These are phyloP conservation scores for Zygothrica quintamaculata DNA, from an alignment of 2,888 invertebrate species.

Conservation along the genomic window DNA sequence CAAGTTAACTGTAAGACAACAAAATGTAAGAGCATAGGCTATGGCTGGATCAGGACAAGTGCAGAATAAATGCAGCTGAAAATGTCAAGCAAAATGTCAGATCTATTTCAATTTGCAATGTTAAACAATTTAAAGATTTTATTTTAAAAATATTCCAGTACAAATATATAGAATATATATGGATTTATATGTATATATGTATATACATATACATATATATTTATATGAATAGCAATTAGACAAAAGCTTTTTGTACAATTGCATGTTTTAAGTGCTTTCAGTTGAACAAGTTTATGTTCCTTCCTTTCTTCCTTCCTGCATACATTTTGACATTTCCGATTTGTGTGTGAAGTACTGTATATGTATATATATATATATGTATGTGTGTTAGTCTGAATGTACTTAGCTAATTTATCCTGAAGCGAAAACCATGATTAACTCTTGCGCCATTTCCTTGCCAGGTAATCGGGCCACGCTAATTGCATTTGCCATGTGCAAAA, in stretches of 20 bases:
- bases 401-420: slow-evolving; percentile 58
- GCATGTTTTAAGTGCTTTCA: background rate
- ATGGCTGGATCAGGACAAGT: slow-evolving; percentile 11
- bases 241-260: slow-evolving; percentile 35
- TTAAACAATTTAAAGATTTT: slow-evolving; percentile 14
- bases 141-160: too few species aligned
- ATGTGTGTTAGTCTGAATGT: slow-evolving; percentile 7
- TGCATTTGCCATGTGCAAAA: slow-evolving; percentile 59
- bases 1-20: too few species aligned
- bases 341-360: too few species aligned
- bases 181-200: too few species aligned
- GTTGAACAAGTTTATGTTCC: background rate
- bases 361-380: background rate
- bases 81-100: background rate
- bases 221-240: background rate
- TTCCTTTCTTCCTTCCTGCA: slow-evolving; percentile 1
- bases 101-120: background rate
- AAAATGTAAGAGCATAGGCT: slow-evolving; percentile 2
- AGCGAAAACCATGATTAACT: slow-evolving; percentile 66
- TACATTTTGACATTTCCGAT: slow-evolving; percentile 21
- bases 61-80: slow-evolving; percentile 21
- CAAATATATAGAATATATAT: slow-evolving; percentile 1
- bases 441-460: slow-evolving; percentile 58
- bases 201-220: background rate
- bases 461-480: slow-evolving; percentile 65